Conservation (phyloP, 1,140 invertebrate genomes). For the Zaprionus lachaisei region DNA sequence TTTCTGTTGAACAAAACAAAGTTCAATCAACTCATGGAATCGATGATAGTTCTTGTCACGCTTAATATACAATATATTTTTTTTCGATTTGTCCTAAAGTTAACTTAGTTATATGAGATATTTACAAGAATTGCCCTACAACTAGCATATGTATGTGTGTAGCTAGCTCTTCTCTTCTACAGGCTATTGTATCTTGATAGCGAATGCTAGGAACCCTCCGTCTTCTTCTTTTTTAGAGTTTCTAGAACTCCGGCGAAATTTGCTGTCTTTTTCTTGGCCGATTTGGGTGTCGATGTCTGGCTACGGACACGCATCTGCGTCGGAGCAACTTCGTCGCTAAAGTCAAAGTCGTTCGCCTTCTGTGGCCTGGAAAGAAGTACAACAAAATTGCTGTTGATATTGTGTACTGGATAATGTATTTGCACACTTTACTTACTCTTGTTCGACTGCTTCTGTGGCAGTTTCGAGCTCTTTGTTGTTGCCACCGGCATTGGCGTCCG, state of each 20-base stretch:
- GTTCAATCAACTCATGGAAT: background rate
- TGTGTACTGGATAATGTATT: background rate
- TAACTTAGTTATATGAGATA: background rate
- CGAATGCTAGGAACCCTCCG: conserved; percentile 66
- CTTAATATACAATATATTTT: background rate
- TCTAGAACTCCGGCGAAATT: conserved; percentile 87
- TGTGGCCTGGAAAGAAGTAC: conserved; percentile 78
- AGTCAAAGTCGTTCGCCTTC: conserved; percentile 87
- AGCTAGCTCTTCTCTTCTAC: background rate
- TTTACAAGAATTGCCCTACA: background rate
- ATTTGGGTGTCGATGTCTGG: conserved; percentile 86
- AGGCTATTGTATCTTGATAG: background rate
- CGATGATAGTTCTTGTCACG: background rate
- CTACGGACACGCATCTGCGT: conserved; percentile 86
- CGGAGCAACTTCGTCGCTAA: conserved; percentile 86
- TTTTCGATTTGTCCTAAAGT: background rate
- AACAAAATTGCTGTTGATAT: background rate
- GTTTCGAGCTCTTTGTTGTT: conserved; percentile 63
- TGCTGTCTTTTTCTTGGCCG: conserved; percentile 87
- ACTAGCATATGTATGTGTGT: background rate
- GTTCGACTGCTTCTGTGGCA: conserved; percentile 55
- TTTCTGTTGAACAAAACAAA: background rate
- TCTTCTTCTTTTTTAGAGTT: conserved; percentile 85
- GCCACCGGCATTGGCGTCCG: conserved; percentile 62
- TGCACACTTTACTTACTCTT: conserved; percentile 55